Conservation (phyloP, 2,113 vertebrate species). For the Albula glossodonta region DNA sequence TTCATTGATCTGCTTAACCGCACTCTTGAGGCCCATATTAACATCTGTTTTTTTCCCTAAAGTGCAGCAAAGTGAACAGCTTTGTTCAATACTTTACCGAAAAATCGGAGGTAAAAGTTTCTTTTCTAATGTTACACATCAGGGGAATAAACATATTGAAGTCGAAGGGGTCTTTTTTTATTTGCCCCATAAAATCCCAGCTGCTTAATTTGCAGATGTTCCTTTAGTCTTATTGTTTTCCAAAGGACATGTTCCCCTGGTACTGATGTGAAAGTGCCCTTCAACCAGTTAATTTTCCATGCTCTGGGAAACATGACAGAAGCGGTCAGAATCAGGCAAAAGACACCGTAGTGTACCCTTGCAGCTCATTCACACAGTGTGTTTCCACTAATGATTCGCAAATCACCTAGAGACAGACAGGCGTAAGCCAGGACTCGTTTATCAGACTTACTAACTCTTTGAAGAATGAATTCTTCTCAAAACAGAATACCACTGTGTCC, state of each 20-base stretch:
- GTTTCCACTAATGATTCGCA: background rate
- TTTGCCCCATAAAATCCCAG: background rate
- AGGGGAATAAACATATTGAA: background rate
- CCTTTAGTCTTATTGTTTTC: background rate
- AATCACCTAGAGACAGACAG: background rate
- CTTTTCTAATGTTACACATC: background rate
- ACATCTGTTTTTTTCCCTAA: background rate
- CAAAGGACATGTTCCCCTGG: background rate
- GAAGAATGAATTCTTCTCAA: background rate
- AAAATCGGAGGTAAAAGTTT: background rate
- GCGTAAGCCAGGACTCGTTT: background rate
- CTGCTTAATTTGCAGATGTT: background rate
- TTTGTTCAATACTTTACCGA: background rate
- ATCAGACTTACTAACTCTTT: background rate
- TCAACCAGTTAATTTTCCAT: background rate
- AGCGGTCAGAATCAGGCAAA: background rate
- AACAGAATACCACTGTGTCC: background rate
- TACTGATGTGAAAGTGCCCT: background rate
- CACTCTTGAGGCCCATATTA: background rate
- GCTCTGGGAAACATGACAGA: background rate
- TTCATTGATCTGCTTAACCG: background rate
- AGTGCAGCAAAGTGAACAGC: background rate
- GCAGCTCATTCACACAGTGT: background rate
- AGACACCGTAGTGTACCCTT: background rate
- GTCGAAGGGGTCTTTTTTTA: background rate